A percentile compares a stretch with the other conserved stretches of the same genome.
These are phyloP conservation scores for Astyanax mexicanus DNA, from an alignment of 2,797 vertebrate species.

Conservation along the genomic window DNA sequence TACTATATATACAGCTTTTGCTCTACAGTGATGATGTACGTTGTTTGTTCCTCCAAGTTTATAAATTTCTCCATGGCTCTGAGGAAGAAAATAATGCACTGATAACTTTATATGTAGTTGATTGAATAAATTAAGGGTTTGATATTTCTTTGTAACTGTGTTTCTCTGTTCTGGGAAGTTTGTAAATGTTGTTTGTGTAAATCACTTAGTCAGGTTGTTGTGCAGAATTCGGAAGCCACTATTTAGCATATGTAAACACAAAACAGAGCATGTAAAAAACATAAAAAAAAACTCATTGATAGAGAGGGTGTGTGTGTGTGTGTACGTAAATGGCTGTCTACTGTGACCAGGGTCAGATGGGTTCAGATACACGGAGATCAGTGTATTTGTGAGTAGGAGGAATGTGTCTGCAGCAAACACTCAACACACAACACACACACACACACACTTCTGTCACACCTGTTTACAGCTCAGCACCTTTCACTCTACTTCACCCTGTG, in stretches of 20 bases:
- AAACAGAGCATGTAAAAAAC: neutral
- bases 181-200: neutral
- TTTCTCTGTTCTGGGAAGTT: too few relatives aligned
- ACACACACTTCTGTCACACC: neutral
- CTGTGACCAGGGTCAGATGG: neutral
- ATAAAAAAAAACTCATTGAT: too few relatives aligned
- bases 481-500: neutral
- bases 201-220: neutral
- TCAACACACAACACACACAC: too few relatives aligned
- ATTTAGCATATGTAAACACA: constrained; percentile 14
- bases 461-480: neutral
- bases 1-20: too few relatives aligned
- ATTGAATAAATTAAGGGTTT: too few relatives aligned
- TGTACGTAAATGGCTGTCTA: neutral
- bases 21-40: too few relatives aligned
- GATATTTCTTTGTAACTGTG: too few relatives aligned
- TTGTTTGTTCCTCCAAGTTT: too few relatives aligned
- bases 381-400: neutral
- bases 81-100: too few relatives aligned
- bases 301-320: constrained; percentile 9
- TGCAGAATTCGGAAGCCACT: neutral
- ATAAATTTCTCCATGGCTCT: too few relatives aligned
- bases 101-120: too few relatives aligned
- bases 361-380: constrained; percentile 6
- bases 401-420: neutral